A percentile compares a stretch with the other conserved stretches of the same genome.
Evolutionary conservation across 2,888 invertebrate genomes (phyloP).

Genomic region (Agriotes lineatus): DNA sequence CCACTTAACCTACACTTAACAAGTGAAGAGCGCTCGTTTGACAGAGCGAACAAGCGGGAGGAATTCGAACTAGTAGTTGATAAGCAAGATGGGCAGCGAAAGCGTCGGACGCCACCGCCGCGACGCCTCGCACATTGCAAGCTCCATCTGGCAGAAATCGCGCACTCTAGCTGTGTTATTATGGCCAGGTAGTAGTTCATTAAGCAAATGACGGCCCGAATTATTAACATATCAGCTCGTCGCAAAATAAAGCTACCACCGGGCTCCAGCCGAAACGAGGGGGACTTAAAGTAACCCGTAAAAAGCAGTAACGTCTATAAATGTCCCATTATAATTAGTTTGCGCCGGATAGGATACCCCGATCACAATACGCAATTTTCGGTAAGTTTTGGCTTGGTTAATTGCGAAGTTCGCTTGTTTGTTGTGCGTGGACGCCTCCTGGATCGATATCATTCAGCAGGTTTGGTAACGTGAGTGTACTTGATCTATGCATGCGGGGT

Average conservation of each 20-base stretch:
- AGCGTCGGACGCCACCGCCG: constrained; percentile 42
- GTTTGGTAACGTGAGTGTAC: neutral
- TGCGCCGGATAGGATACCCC: constrained; percentile 35
- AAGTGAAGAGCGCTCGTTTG: too few relatives aligned
- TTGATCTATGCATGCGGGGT: neutral
- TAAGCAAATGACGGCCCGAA: constrained; percentile 18
- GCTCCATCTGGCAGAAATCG: constrained; percentile 42
- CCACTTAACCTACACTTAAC: too few relatives aligned
- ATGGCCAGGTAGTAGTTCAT: constrained; percentile 43
- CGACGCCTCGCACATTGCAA: constrained; percentile 46
- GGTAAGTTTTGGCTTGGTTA: constrained; percentile 34
- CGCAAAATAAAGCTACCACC: neutral
- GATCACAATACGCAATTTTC: constrained; percentile 37
- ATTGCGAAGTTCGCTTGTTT: too few relatives aligned
- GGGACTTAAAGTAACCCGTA: constrained; percentile 30
- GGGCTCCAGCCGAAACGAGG: neutral
- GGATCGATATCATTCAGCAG: constrained; percentile 11
- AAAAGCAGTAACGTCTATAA: constrained; percentile 47
- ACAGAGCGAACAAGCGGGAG: too few relatives aligned
- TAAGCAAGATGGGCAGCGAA: too few relatives aligned
- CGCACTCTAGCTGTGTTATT: constrained; percentile 33
- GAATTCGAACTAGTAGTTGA: too few relatives aligned
- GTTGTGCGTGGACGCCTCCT: neutral
- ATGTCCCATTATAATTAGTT: constrained; percentile 50
- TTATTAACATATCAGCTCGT: constrained; percentile 33